phyloP scores from a whole-genome alignment of 2,888 invertebrate genomes.

The Deroplatys truncata region DNA sequence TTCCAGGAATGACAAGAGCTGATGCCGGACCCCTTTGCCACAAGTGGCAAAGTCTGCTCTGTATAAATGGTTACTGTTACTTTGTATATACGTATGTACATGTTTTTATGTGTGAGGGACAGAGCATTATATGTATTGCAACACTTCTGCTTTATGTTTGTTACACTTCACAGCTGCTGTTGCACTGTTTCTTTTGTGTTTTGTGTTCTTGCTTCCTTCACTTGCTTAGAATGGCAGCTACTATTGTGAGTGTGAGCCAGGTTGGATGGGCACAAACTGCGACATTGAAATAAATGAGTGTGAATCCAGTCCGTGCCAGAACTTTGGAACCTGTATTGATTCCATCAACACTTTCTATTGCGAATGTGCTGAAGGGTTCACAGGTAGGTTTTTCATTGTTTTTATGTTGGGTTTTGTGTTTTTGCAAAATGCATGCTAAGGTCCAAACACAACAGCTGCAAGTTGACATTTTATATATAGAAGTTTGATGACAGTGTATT shows the following conservation, averaged over 20 bases:
- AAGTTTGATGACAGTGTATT: no score
- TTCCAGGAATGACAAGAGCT: no score
- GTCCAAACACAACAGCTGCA: not conserved
- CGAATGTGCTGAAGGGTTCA: conserved; percentile 73
- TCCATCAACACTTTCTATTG: conserved; percentile 76
- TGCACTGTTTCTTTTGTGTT: not conserved
- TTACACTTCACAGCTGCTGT: not conserved
- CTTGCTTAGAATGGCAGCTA: conserved; percentile 49
- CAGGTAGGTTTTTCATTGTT: conserved; percentile 48
- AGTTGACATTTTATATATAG: no score
- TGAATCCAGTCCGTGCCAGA: conserved; percentile 66
- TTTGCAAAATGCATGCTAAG: not conserved
- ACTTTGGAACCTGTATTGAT: conserved; percentile 75
- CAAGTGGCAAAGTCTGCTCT: no score
- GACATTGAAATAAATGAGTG: conserved; percentile 82
- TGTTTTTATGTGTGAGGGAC: not conserved
- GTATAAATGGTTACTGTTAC: no score
- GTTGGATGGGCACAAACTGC: conserved; percentile 67
- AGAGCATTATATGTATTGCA: no score
- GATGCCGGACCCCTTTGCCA: no score
- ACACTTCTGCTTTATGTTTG: not conserved
- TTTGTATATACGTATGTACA: no score
- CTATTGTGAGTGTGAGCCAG: conserved; percentile 66
- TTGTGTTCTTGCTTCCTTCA: not conserved
- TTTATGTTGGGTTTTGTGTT: not conserved